phyloP scores from a whole-genome alignment of 1,140 invertebrate genomes.

The Drosophila funebris region DNA sequence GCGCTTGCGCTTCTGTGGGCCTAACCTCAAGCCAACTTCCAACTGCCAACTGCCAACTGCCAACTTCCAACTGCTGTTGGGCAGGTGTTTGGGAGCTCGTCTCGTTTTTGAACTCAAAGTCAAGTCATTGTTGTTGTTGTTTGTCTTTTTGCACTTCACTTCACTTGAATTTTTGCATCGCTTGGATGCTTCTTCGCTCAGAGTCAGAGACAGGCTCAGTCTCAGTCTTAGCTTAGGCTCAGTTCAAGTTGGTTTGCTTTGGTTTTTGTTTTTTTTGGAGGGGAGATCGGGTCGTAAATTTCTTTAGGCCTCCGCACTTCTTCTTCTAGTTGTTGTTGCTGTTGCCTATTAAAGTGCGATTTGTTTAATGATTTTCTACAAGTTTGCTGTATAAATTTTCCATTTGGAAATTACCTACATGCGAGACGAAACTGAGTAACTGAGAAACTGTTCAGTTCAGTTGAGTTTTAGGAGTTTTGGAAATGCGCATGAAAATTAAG shows the following conservation, averaged over 20 bases:
- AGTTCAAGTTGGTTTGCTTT: slow-evolving; percentile 57
- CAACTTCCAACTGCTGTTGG: too few relatives aligned
- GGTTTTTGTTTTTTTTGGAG: slow-evolving; percentile 31
- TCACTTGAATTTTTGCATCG: slow-evolving; percentile 78
- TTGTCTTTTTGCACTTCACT: slow-evolving; percentile 83
- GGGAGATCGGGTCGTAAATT: slow-evolving; percentile 61
- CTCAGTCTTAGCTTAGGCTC: slow-evolving; percentile 35
- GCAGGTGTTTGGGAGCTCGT: slow-evolving; percentile 57
- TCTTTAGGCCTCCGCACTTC: slow-evolving; percentile 58
- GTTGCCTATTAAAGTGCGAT: slow-evolving; percentile 82
- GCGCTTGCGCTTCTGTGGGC: slow-evolving; percentile 50
- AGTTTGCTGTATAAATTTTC: slow-evolving; percentile 78
- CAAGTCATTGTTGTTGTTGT: slow-evolving; percentile 66
- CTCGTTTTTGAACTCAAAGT: slow-evolving; percentile 62
- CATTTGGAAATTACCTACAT: slow-evolving; percentile 76
- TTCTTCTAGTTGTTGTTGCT: slow-evolving; percentile 43
- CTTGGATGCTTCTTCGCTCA: slow-evolving; percentile 68
- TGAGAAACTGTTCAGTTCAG: slow-evolving; percentile 8
- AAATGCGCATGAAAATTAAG: slow-evolving; percentile 81
- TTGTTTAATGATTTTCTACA: slow-evolving; percentile 83
- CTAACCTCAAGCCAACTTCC: slow-evolving; percentile 9
- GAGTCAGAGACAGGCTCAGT: slow-evolving; percentile 12
- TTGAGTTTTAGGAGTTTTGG: slow-evolving; percentile 55
- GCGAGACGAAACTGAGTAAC: slow-evolving; percentile 36
- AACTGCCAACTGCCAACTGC: background rate